These are phyloP conservation scores for Phyto melanocephala DNA, from an alignment of 2,888 invertebrate genomes.

Conservation along the genomic window DNA sequence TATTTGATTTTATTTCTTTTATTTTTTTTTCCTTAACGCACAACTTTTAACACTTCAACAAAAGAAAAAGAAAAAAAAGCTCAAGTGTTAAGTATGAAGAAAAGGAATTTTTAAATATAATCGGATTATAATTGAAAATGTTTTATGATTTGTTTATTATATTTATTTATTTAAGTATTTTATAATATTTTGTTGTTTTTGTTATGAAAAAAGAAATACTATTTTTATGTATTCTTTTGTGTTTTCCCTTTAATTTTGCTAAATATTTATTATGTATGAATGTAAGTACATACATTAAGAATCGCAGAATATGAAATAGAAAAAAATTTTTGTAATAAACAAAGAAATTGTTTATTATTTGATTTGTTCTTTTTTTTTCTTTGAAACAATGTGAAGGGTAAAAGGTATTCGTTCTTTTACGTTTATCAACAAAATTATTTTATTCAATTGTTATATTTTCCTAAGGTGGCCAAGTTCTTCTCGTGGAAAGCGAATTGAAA, in stretches of 20 bases:
- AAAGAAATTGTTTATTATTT: not conserved
- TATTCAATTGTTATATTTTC: conserved; percentile 37
- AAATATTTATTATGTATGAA: not conserved
- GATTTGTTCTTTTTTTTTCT: not conserved
- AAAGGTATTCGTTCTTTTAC: not conserved
- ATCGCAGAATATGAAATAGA: not conserved
- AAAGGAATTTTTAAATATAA: conserved; percentile 69
- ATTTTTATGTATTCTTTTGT: not conserved
- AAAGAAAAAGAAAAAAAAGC: not conserved
- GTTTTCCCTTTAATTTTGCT: not conserved
- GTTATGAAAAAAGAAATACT: too few relatives aligned
- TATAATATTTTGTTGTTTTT: not conserved
- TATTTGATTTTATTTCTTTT: not conserved
- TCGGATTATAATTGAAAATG: conserved; percentile 72
- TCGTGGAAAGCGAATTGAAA: not conserved
- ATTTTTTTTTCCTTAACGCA: not conserved
- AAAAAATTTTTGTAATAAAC: conserved; percentile 38
- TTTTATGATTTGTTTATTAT: conserved; percentile 28
- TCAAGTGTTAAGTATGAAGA: not conserved
- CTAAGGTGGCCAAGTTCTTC: conserved; percentile 11
- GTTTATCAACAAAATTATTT: conserved; percentile 23
- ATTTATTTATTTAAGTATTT: not conserved
- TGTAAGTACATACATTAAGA: not conserved
- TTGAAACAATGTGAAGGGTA: conserved; percentile 28
- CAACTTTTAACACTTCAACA: not conserved